Base-by-base conservation (phyloP, 2,113 vertebrate species). In the Nestor notabilis region DNA sequence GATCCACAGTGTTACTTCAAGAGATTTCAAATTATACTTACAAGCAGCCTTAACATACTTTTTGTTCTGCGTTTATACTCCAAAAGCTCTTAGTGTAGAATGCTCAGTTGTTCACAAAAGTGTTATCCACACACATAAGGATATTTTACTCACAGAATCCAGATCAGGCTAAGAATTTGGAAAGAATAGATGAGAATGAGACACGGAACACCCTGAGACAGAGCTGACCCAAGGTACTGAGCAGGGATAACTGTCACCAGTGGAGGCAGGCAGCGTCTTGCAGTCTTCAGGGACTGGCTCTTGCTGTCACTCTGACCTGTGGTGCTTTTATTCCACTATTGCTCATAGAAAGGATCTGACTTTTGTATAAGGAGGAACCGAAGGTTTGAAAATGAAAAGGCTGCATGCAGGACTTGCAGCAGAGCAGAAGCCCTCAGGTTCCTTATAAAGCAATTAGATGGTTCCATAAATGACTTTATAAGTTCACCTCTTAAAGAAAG, bases 401-500 rank as follows among this genome's bases (percentile, higher is more conserved):
- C 66, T 41, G 12, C 21, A 9, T 60, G n/a, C 52, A 77, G 76
- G 83, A 66, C 37, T 72, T 80, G 69, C 47, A 88, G 41, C 63
- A 74, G 19, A 74, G 52, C 39, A 49, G 63, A 86, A 88, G 24
- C 43, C 79, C 71, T 90, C 52, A 31, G 21, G 52, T 72, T 92
- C 78, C 88, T 83, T 74, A 66, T 81, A 83, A 90, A 95, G 60
- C 24, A 78, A 89, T 90, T 93, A 72, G 65, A 66, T 49, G 19
- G 46, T 89, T 83, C 56, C 68, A 61, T 74, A 87, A 90, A 90
- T 83, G 71, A 43, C 58, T 95, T 95, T 90, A 24, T 70, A 66
- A 72, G 68, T 93, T 95, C 88, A 71, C 60, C 35, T 75, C 76
- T 86, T 93, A 86, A 90, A 86, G 85, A 90, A 96, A 86, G 83